Base-by-base conservation (phyloP, 1,140 invertebrate species). In the Neodiprion lecontei region DNA sequence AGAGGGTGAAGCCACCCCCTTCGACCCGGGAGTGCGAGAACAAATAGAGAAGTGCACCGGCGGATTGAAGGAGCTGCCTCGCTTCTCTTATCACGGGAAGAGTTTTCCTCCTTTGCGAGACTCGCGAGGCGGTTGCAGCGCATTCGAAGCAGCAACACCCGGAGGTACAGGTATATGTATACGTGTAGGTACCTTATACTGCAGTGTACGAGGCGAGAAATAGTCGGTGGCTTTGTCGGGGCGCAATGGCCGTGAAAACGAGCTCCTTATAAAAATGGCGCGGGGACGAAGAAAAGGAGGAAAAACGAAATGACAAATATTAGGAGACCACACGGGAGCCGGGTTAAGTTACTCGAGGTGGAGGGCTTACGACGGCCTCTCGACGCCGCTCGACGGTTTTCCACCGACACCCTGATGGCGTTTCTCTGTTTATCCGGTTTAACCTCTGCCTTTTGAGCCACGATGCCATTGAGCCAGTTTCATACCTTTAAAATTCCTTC, bases 161-260 rank as follows among this genome's bases (percentile, higher is more conserved):
- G 28, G 2, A 40, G 28, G 28, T 40, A 40, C 5, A 40, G 1
- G 5, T 5, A 1, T 40, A 40, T 0, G 5, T 40, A 40, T 5
- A 40, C 5, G 5, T 2, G 28, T 40, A 40, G 2, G 2, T 40
- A 40, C 28, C 28, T 40, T 40, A 40, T 40, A 40, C 28, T 40
- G 28, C 28, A 5, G 28, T 17, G n/a, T 61, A 61, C 53, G 53
- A 61, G 53, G 53, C 11, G 53, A 61, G 53, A 61, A 61, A 61
- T 61, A 61, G 53, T 61, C 53, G 53, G 11, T 0, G 53, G 53
- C 53, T 61, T 61, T 61, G 53, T 61, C 11, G 53, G 11, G n/a
- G 53, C n/a, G 53, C 53, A 61, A 61, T 61, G n/a, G 53, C 53
- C 53, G 53, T 17, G 53, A 61, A 61, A 61, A 61, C 53, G 53